Conservation (phyloP, 2,113 vertebrate genomes). For the Phaethornis superciliosus region DNA sequence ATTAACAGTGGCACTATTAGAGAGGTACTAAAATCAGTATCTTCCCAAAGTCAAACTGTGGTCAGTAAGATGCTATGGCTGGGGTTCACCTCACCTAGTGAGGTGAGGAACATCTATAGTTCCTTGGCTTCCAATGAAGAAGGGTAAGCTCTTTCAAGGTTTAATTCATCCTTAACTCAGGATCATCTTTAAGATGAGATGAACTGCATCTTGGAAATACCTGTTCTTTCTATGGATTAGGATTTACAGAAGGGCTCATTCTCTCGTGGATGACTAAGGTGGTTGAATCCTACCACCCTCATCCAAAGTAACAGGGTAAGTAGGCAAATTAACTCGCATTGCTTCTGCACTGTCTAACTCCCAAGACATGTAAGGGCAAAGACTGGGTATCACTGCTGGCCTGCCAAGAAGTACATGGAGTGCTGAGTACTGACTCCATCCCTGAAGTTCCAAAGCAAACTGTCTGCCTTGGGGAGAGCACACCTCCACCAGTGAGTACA, state of each 20-base stretch:
- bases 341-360: background rate
- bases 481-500: background rate
- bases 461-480: background rate
- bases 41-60: background rate
- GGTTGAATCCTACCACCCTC: background rate
- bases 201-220: background rate
- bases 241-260: background rate
- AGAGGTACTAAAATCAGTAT: background rate
- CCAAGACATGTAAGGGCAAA: background rate
- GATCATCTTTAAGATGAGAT: background rate
- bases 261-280: background rate
- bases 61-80: background rate
- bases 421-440: background rate
- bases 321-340: background rate
- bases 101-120: background rate
- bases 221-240: background rate
- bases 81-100: background rate
- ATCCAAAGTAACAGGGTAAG: background rate
- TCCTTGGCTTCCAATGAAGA: background rate
- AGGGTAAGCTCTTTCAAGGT: background rate
- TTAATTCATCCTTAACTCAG: background rate
- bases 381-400: background rate
- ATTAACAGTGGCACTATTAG: background rate
- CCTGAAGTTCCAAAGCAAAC: background rate
- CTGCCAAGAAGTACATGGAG: background rate